Evolutionary conservation across 2,113 vertebrate species (phyloP).

Genomic region (Cyprinodon brontotheroides): DNA sequence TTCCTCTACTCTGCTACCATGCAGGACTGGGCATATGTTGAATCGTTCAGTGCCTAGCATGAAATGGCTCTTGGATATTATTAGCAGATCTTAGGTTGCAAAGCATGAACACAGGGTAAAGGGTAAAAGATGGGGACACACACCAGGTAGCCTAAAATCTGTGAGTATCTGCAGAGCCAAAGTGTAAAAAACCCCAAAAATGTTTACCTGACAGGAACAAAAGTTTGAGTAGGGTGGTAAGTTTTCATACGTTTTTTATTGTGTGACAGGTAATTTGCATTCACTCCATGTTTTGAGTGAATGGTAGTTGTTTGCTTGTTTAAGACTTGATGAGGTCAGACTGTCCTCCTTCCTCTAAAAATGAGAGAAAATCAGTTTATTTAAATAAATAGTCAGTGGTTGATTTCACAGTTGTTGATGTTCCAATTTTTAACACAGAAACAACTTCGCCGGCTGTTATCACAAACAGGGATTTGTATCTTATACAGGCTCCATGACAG

Average conservation of each 20-base stretch:
- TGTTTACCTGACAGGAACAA: constrained; percentile 1
- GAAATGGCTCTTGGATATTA: constrained; percentile 40
- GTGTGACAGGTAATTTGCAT: neutral
- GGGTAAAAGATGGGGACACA: neutral
- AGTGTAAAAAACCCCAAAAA: neutral
- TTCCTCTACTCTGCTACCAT: constrained; percentile 31
- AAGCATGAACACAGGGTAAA: constrained; percentile 10
- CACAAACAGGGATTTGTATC: neutral
- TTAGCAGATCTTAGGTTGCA: constrained; percentile 32
- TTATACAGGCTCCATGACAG: neutral
- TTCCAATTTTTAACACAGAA: neutral
- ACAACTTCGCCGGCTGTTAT: neutral
- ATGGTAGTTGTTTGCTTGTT: neutral
- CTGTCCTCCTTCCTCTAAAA: neutral
- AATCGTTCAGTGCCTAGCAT: constrained; percentile 52
- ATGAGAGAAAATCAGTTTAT: constrained; percentile 9
- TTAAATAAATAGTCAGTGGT: constrained; percentile 23
- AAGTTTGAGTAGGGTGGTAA: constrained; percentile 14
- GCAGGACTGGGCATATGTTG: constrained; percentile 60
- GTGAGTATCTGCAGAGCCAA: neutral
- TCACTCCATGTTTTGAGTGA: neutral
- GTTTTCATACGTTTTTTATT: neutral
- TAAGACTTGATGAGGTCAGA: neutral
- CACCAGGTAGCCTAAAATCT: neutral
- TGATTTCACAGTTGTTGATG: neutral